Conservation (phyloP, 2,113 vertebrate species). For the Ctenodactylus gundi region DNA sequence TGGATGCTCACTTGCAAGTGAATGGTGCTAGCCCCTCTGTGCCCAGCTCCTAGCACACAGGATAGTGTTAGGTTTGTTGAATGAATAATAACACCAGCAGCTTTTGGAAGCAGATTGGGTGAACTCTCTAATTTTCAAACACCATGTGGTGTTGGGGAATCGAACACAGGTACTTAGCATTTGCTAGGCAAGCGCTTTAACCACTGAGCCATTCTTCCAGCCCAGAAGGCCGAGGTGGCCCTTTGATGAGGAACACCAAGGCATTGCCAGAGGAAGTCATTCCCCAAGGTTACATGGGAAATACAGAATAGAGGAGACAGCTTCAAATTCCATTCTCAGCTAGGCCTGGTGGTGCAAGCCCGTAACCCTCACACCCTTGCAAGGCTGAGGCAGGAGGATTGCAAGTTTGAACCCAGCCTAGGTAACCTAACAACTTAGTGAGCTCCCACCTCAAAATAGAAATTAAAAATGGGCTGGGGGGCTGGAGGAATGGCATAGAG, state of each 20-base stretch:
- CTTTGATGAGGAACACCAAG: background rate
- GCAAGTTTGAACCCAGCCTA: too few relatives aligned
- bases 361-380: too few relatives aligned
- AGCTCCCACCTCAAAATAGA: too few relatives aligned
- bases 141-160: too few relatives aligned
- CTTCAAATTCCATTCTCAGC: background rate
- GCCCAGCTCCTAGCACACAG: background rate
- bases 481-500: too few relatives aligned
- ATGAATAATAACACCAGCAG: background rate
- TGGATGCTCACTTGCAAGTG: accelerated
- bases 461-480: too few relatives aligned
- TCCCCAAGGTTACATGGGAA: background rate
- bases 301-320: accelerated
- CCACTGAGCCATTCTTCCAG: too few relatives aligned
- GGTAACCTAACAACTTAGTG: too few relatives aligned
- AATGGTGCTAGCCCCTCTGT: background rate
- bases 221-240: background rate
- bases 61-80: background rate
- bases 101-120: background rate
- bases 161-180: too few relatives aligned
- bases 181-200: too few relatives aligned
- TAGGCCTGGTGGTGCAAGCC: background rate
- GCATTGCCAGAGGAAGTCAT: background rate
- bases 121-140: background rate
- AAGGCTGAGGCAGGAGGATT: background rate